These are phyloP conservation scores for Lasaia peninsularis DNA, from an alignment of 1,140 invertebrate species.

Conservation along the genomic window DNA sequence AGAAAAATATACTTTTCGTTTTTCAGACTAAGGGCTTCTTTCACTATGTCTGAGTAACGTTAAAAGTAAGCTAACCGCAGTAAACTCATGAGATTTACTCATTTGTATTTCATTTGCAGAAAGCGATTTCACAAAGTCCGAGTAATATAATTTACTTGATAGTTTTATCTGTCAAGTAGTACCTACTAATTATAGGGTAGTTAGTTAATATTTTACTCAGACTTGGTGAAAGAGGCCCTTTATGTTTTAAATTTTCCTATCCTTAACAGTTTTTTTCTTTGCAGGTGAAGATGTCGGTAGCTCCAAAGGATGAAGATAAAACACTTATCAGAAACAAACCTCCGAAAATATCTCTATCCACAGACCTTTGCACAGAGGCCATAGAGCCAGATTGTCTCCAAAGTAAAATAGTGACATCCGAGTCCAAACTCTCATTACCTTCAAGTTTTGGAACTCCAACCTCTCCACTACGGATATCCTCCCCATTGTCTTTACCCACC, in stretches of 20 bases:
- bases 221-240: too few relatives aligned
- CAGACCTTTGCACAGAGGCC: constrained; percentile 52
- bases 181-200: not conserved
- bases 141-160: too few relatives aligned
- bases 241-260: not conserved
- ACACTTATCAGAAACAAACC: constrained; percentile 39
- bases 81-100: too few relatives aligned
- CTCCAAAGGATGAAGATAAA: constrained; percentile 35
- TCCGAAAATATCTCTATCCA: constrained; percentile 53
- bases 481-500: constrained; percentile 54
- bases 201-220: too few relatives aligned
- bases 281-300: constrained; percentile 54
- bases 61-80: too few relatives aligned
- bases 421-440: constrained; percentile 59
- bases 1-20: too few relatives aligned
- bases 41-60: too few relatives aligned
- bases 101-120: not conserved
- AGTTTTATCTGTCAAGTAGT: too few relatives aligned
- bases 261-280: constrained; percentile 34
- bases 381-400: constrained; percentile 37
- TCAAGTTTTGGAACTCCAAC: constrained; percentile 61
- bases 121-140: too few relatives aligned
- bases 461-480: constrained; percentile 52
- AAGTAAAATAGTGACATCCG: constrained; percentile 40
- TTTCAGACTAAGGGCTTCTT: too few relatives aligned